A percentile compares a stretch with the other conserved stretches of the same genome.
Evolutionary conservation across 2,797 vertebrate species (phyloP).

Genomic region (Bufotes viridis): DNA sequence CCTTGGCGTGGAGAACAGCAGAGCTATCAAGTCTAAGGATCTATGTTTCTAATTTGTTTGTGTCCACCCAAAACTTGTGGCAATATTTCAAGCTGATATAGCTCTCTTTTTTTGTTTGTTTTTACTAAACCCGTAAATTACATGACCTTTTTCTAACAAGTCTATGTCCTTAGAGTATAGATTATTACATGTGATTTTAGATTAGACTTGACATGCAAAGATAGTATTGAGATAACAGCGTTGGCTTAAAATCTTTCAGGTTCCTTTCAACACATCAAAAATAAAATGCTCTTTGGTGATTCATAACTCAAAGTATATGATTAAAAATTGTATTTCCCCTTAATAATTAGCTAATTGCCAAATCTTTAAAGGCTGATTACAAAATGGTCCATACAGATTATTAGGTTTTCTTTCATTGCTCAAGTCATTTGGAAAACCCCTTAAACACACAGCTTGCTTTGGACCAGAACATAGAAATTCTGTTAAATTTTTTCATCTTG

Average conservation of each 20-base stretch:
- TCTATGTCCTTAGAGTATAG: background rate
- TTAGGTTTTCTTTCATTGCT: background rate
- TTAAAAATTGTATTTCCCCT: background rate
- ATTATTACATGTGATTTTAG: slow-evolving; percentile 8
- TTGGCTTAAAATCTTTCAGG: background rate
- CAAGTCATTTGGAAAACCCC: too few species aligned
- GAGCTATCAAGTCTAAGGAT: background rate
- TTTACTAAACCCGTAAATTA: background rate
- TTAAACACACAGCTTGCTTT: too few species aligned
- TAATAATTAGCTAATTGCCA: background rate
- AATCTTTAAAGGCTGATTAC: background rate
- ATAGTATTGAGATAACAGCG: background rate
- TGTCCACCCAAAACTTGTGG: background rate
- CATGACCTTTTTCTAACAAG: background rate
- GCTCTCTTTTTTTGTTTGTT: background rate
- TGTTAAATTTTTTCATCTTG: too few species aligned
- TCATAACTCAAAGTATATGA: background rate
- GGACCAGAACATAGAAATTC: too few species aligned
- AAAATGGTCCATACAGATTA: background rate
- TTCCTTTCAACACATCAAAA: background rate
- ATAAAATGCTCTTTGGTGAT: background rate
- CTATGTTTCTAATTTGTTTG: slow-evolving; percentile 32
- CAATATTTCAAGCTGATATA: background rate
- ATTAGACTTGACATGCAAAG: background rate
- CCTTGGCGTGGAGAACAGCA: background rate